Evolutionary conservation across 2,113 vertebrate genomes (phyloP).

Genomic region (Recurvirostra avosetta): DNA sequence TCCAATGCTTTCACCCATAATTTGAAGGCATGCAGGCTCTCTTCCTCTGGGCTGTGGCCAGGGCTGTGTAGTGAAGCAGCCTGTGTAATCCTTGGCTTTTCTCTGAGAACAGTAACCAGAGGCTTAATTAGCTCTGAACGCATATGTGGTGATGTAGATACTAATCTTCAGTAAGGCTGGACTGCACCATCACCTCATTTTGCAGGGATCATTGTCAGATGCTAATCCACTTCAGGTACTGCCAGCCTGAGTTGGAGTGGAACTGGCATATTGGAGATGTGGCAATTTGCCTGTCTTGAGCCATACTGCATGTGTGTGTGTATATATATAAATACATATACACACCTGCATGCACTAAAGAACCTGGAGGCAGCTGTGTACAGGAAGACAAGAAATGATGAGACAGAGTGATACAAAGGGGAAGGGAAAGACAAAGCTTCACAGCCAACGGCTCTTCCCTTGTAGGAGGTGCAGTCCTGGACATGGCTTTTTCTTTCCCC

Average conservation of each 20-base stretch:
- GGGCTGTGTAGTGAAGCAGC: neutral
- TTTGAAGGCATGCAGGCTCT: neutral
- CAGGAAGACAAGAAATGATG: neutral
- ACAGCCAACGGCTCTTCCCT: neutral
- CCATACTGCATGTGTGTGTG: neutral
- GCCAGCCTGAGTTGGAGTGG: neutral
- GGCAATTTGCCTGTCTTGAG: neutral
- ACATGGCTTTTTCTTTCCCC: constrained; percentile 2
- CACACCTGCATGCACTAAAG: neutral
- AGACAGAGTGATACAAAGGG: neutral
- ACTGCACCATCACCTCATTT: neutral
- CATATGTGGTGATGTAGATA: neutral
- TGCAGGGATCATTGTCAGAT: neutral
- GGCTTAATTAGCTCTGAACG: neutral
- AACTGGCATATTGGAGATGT: neutral
- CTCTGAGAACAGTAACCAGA: neutral
- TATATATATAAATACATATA: neutral
- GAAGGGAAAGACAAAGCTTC: neutral
- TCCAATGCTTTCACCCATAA: neutral
- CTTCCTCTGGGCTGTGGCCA: neutral
- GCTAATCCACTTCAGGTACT: neutral
- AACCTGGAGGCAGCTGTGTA: neutral
- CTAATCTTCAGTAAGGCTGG: neutral
- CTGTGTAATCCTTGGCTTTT: neutral
- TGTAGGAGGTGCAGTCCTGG: neutral